phyloP scores from a whole-genome alignment of 37 sponge, comb jelly and placozoan species.

The Agelas oroides region DNA sequence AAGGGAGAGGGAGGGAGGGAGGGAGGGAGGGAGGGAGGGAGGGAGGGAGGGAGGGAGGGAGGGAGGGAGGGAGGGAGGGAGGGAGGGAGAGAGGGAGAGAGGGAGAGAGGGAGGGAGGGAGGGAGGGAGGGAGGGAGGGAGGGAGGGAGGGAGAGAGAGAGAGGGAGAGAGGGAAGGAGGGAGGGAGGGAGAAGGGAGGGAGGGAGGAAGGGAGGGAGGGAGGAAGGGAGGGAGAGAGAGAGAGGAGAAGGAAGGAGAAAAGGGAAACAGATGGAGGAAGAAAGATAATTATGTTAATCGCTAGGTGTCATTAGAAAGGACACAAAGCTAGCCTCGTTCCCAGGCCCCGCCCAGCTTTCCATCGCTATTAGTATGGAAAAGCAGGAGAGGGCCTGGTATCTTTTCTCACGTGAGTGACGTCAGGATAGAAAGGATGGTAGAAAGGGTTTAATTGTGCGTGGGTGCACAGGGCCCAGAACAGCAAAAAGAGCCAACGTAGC shows the following conservation, averaged over 20 bases:
- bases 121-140: neutral
- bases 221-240: constrained; percentile 2
- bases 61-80: neutral
- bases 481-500: too few species aligned
- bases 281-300: too few species aligned
- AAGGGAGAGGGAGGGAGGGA: neutral
- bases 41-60: neutral
- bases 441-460: too few species aligned
- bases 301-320: too few species aligned
- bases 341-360: too few species aligned
- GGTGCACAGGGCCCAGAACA: too few species aligned
- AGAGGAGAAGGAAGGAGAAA: neutral
- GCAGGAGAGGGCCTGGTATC: too few species aligned
- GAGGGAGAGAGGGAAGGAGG: constrained; percentile 5
- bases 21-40: neutral
- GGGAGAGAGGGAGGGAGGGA: neutral
- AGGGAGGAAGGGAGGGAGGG: neutral
- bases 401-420: too few species aligned
- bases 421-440: too few species aligned
- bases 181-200: neutral
- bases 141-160: neutral
- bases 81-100: neutral
- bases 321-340: too few species aligned
- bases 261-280: too few species aligned
- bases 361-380: too few species aligned